Base-by-base conservation (phyloP, 2,888 invertebrate species). In the Melinaea marsaeus region DNA sequence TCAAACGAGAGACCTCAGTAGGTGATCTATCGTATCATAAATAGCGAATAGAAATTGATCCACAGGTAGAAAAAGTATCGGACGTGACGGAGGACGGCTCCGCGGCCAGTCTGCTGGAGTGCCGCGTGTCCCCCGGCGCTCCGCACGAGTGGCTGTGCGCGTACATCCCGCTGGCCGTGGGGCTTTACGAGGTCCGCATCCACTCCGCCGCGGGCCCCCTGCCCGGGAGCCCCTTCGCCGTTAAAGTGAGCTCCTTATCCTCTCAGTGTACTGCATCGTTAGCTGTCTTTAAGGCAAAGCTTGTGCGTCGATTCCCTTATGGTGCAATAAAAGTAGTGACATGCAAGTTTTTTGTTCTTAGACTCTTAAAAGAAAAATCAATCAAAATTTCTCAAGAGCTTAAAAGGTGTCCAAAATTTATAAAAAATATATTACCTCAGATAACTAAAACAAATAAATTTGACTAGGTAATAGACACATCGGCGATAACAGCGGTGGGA, bases 111-210 rank as follows among this genome's bases (percentile, higher is more conserved):
- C 74, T 91, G 1, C 72, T 94, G 77, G 96, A 92, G 78, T 94
- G 91, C 81, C 92, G 92, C 65, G 93, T 88, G 82, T 93, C 76
- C 54, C 86, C 91, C 0, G 88, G 93, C 11, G 92, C 92, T 85
- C 95, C 92, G 81, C 95, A 96, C 1, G 95, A 96, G 71, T 98
- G 96, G 93, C 94, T 95, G 67, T 96, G 98, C 57, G 95, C 96
- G 0, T 99, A 98, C 84, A 94, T 95, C 1, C 98, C 99, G 0
- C 93, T 95, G 0, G 96, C 97, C 75, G 95, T 97, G n/a, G 99
- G 99, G 1, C 92, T 95, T 51, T 98, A 97, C 80, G 97, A 98
- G 82, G 94, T 98, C 45, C 92, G 96, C 67, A 95, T 99, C 70
- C 95, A 94, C 72, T 94, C 94, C 37, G 79, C 91, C 0, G 84